phyloP scores from a whole-genome alignment of 2,113 vertebrate genomes.

The Daboia siamensis region DNA sequence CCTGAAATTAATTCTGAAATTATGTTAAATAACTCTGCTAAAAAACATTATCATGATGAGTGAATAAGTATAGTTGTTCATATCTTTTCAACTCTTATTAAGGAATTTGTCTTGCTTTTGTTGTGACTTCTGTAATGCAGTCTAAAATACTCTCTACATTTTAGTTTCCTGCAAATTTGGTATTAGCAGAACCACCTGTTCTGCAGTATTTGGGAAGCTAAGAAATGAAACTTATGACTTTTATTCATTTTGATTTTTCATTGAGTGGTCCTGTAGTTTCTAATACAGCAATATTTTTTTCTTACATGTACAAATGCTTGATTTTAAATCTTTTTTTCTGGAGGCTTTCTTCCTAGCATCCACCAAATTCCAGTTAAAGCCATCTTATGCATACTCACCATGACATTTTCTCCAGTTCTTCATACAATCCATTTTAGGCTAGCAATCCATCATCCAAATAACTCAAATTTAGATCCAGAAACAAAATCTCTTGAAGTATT shows the following conservation, averaged over 20 bases:
- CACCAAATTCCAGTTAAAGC: not conserved
- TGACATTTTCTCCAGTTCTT: not conserved
- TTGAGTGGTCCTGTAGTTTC: not conserved
- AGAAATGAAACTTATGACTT: not conserved
- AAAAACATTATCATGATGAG: not conserved
- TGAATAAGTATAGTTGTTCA: not conserved
- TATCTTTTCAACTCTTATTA: not conserved
- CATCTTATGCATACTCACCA: not conserved
- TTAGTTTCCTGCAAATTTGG: not conserved
- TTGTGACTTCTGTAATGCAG: not conserved
- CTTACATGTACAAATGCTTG: not conserved
- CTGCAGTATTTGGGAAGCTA: not conserved
- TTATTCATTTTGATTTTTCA: not conserved
- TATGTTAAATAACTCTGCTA: not conserved
- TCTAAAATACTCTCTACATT: not conserved
- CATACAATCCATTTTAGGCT: not conserved
- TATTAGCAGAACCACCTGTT: not conserved
- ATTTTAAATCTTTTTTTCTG: not conserved
- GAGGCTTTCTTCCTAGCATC: not conserved
- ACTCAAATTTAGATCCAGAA: not conserved
- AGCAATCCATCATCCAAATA: not conserved
- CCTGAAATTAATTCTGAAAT: conserved; percentile 13
- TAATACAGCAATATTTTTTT: not conserved
- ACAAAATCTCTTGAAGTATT: not conserved
- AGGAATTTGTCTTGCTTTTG: not conserved